Evolutionary conservation across 2,113 vertebrate genomes (phyloP), one percentile per base, ranked within the genome.

Genomic region (Thalassarche chlororhynchos): DNA sequence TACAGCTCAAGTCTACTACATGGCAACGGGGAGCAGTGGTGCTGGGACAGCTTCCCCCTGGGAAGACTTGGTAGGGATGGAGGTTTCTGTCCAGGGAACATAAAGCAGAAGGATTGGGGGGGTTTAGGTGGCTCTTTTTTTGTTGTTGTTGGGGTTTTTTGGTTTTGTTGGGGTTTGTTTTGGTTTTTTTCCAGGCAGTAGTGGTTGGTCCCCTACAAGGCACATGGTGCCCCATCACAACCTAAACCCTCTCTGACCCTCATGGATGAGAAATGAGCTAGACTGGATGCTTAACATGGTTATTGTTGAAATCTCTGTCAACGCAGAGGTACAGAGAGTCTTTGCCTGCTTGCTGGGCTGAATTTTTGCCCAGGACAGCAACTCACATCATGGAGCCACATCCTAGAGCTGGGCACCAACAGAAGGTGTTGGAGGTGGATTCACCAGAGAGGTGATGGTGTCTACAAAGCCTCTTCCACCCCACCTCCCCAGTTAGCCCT

Each of bases 21-120:
- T 5, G 34, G 76, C 55, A 60, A 28, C 2, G 1, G 69, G 40
- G n/a, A 85, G 26, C 1, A 0, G 36, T 1, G 0, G 52, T 8
- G 57, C 69, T 28, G 70, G 88, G 54, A 38, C 5, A 4, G 42
- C 25, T 58, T n/a, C 12, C 34, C 49, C 12, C 0, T 0, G 12
- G n/a, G n/a, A 51, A 71, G 40, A 8, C 32, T 47, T 4, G 6
- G 75, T 3, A 32, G 82, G 65, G 65, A 47, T 3, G 24, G 64
- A 42, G 64, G 14, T 21, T 79, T 72, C 49, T 40, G 44, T 6
- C 47, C 85, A n/a, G 62, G 49, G 68, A 88, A 15, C 34, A 80
- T 14, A 58, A 23, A 89, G 51, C 24, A 52, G 31, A n/a, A 72
- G 36, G 28, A 15, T 5, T 76, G 44, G 26, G 28, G 19, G 12